Percentiles rank a stretch among this genome's conserved stretches.
Conservation (phyloP, 2,113 vertebrate genomes). For the Oenanthe oenanthe region DNA sequence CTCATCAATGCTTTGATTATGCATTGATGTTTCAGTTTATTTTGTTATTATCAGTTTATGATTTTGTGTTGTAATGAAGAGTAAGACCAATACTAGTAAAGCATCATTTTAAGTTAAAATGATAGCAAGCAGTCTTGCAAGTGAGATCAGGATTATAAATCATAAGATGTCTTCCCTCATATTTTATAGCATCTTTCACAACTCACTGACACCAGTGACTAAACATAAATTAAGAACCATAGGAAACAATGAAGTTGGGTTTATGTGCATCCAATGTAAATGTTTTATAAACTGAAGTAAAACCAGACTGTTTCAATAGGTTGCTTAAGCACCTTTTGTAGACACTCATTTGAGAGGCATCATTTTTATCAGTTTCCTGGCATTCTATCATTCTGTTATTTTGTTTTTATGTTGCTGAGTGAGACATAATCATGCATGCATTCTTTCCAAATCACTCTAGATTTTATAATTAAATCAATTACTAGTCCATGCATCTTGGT, state of each 20-base stretch:
- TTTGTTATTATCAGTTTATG: background rate
- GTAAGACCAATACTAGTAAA: background rate
- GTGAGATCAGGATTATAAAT: constrained; percentile 17
- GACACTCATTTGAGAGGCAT: background rate
- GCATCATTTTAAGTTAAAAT: background rate
- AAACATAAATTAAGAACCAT: constrained; percentile 30
- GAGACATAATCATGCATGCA: constrained; percentile 21
- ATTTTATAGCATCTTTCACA: background rate
- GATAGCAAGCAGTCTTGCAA: background rate
- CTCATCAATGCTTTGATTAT: background rate
- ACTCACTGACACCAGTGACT: background rate
- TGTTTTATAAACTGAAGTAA: constrained; percentile 40
- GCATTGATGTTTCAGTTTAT: background rate
- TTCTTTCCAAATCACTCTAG: constrained; percentile 29
- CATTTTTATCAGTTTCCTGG: background rate
- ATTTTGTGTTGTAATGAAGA: background rate
- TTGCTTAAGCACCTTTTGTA: constrained; percentile 26
- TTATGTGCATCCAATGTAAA: constrained; percentile 4
- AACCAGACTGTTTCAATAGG: constrained; percentile 1
- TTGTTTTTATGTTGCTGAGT: constrained; percentile 34
- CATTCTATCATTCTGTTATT: constrained; percentile 6
- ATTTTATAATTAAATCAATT: constrained; percentile 48
- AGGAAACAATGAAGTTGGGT: background rate
- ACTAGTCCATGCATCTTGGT: background rate
- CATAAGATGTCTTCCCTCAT: background rate